These are phyloP conservation scores for Capra hircus DNA, from an alignment of 2,113 vertebrate species.

Conservation along the genomic window DNA sequence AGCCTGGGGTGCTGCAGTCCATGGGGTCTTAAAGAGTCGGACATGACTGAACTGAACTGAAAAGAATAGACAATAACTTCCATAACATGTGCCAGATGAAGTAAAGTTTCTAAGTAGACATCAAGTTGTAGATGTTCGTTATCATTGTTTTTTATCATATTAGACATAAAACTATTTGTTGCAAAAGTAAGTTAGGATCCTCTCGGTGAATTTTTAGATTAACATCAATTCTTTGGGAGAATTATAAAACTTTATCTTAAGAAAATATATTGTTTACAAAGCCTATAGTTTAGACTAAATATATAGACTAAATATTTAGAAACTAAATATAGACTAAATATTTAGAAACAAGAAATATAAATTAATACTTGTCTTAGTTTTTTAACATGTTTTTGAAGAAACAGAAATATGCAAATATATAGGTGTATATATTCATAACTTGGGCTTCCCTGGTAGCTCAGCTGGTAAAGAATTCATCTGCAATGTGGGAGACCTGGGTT, in stretches of 20 bases:
- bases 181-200: not conserved
- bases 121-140: not conserved
- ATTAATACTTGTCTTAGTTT: not conserved
- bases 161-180: not conserved
- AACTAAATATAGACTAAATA: not conserved
- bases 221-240: not conserved
- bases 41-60: not conserved
- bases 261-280: not conserved
- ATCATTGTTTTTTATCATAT: not conserved
- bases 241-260: not conserved
- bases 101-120: not conserved
- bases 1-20: not conserved
- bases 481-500: not conserved
- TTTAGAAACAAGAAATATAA: not conserved
- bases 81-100: not conserved
- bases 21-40: not conserved
- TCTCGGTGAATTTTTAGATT: not conserved
- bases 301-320: not conserved
- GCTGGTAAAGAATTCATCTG: not conserved
- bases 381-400: not conserved
- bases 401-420: not conserved
- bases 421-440: not conserved
- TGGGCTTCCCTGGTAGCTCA: not conserved
- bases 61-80: not conserved
- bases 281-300: not conserved